Evolutionary conservation across 1,140 invertebrate genomes (phyloP).

Genomic region (Agrypnia vestita): DNA sequence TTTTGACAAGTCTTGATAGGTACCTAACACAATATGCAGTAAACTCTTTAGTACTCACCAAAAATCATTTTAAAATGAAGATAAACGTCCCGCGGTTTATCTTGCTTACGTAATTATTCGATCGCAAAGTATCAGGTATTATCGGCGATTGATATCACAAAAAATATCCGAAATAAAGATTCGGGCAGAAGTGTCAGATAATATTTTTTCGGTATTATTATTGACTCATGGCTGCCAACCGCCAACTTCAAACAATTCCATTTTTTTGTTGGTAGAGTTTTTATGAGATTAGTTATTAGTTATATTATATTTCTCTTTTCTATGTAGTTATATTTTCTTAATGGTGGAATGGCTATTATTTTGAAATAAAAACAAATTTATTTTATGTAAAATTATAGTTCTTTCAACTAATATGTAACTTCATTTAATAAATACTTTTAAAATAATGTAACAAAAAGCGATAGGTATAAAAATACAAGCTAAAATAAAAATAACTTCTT

Average conservation of each 20-base stretch:
- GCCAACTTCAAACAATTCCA: neutral
- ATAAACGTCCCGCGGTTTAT: slow-evolving; percentile 18
- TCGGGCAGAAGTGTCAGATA: slow-evolving; percentile 52
- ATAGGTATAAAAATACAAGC: no score
- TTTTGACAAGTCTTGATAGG: slow-evolving; percentile 6
- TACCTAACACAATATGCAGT: slow-evolving; percentile 3
- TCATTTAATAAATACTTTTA: no score
- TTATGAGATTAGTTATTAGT: no score
- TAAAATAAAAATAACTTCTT: no score
- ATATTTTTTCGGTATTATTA: slow-evolving; percentile 31
- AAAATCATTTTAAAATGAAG: slow-evolving; percentile 47
- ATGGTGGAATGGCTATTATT: no score
- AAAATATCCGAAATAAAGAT: slow-evolving; percentile 44
- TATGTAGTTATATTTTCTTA: no score
- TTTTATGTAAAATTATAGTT: no score
- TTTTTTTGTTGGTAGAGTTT: neutral
- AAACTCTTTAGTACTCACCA: slow-evolving; percentile 37
- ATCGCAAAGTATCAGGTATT: slow-evolving; percentile 37
- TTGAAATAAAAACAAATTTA: no score
- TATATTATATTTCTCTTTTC: no score
- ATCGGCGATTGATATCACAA: slow-evolving; percentile 45
- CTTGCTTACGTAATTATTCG: slow-evolving; percentile 43
- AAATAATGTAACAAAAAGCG: no score
- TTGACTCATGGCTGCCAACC: slow-evolving; percentile 47
- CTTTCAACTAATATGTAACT: no score